Evolutionary conservation across 2,888 invertebrate genomes (phyloP).

Genomic region (Trimorus sp.): DNA sequence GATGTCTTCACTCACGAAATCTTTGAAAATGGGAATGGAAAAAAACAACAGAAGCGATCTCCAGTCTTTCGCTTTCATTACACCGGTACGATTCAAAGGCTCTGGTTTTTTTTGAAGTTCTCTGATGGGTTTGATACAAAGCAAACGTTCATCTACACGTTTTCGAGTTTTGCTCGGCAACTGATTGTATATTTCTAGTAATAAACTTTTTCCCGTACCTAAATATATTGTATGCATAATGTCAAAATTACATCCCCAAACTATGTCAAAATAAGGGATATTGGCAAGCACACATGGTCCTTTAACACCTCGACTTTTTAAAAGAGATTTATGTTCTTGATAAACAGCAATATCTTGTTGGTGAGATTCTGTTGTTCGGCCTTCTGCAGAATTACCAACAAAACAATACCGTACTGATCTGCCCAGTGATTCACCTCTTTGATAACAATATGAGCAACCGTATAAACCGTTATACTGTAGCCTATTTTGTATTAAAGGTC

Average conservation of each 20-base stretch:
- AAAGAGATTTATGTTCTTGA: not conserved
- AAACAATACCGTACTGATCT: conserved; percentile 10
- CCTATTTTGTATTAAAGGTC: conserved; percentile 37
- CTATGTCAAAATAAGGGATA: conserved; percentile 20
- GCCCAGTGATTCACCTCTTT: not conserved
- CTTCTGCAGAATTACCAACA: conserved; percentile 5
- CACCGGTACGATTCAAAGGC: not conserved
- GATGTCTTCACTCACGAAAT: conserved; percentile 3
- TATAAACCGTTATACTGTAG: conserved; percentile 6
- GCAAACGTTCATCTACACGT: conserved; percentile 17
- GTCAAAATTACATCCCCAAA: conserved; percentile 29
- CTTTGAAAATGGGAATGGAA: conserved; percentile 12
- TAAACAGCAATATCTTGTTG: conserved; percentile 1
- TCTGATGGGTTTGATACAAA: conserved; percentile 9
- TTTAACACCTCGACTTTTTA: conserved; percentile 25
- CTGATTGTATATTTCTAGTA: conserved; percentile 1
- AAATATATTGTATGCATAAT: conserved; percentile 24
- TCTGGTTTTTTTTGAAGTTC: conserved; percentile 30
- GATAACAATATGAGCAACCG: conserved; percentile 15
- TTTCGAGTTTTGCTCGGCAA: not conserved
- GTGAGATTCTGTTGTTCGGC: conserved; percentile 15
- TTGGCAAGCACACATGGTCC: conserved; percentile 1
- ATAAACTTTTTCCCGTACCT: conserved; percentile 13
- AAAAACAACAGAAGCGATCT: conserved; percentile 11
- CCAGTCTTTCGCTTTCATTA: conserved; percentile 43